phyloP scores from a whole-genome alignment of 2,797 vertebrate genomes.

The Hydrophis major region DNA sequence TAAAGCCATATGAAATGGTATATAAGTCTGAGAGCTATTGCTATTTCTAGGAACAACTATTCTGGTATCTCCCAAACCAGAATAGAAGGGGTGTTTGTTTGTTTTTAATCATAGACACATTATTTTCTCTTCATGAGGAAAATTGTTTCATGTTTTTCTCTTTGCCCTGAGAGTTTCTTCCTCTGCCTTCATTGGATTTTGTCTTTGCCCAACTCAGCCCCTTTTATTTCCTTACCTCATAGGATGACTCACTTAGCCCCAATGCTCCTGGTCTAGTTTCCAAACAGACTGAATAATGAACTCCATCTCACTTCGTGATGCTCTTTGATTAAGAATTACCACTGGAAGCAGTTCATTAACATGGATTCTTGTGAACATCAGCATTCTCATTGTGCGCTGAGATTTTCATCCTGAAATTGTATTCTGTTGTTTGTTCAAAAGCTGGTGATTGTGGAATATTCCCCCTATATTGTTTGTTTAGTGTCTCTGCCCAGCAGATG shows the following conservation, averaged over 20 bases:
- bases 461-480: slow-evolving; percentile 61
- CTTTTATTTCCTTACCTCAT: background rate
- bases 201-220: background rate
- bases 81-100: background rate
- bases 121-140: background rate
- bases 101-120: background rate
- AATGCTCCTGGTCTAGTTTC: background rate
- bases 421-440: slow-evolving; percentile 54
- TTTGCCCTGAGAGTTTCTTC: background rate
- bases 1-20: no score
- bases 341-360: background rate
- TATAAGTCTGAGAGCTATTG: no score
- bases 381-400: slow-evolving; percentile 27
- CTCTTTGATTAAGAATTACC: background rate
- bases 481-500: slow-evolving; percentile 70
- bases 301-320: background rate
- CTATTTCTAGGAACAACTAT: background rate
- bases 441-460: slow-evolving; percentile 46
- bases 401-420: slow-evolving; percentile 48
- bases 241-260: background rate
- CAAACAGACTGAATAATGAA: background rate
- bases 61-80: background rate
- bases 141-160: background rate
- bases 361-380: slow-evolving; percentile 22
- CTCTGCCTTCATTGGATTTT: background rate